Evolutionary conservation across 2,113 vertebrate genomes (phyloP).

Genomic region (Oncorhynchus clarkii): DNA sequence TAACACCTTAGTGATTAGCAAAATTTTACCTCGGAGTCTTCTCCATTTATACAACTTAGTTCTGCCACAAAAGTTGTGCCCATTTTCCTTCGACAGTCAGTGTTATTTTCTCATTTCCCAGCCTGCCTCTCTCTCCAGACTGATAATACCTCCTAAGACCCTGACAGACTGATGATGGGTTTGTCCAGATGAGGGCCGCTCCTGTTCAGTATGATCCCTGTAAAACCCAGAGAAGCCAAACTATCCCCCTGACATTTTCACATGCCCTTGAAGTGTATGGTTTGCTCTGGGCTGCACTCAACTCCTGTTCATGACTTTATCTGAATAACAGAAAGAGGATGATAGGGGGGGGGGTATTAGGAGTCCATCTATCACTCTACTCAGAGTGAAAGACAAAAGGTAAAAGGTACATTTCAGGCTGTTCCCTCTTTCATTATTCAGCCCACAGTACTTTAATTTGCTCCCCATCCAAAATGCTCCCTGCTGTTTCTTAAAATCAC

Average conservation of each 20-base stretch:
- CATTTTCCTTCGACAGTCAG: conserved; percentile 23
- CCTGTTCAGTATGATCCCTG: conserved; percentile 22
- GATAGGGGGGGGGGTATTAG: too few relatives aligned
- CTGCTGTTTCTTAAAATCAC: conserved; percentile 7
- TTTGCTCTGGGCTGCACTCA: background rate
- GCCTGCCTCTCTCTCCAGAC: conserved; percentile 19
- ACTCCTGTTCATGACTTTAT: background rate
- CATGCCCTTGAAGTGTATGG: conserved; percentile 8
- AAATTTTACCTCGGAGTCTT: conserved; percentile 20
- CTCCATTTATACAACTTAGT: conserved; percentile 29
- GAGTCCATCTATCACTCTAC: background rate
- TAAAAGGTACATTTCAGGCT: background rate
- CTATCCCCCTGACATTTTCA: conserved; percentile 15
- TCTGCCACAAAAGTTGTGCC: conserved; percentile 10
- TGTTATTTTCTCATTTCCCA: conserved; percentile 35
- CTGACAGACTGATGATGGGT: conserved; percentile 20
- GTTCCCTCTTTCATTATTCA: background rate
- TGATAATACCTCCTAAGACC: conserved; percentile 40
- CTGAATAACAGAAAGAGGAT: background rate
- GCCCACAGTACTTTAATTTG: background rate
- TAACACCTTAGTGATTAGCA: conserved; percentile 7
- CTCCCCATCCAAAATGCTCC: background rate
- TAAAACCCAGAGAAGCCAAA: background rate
- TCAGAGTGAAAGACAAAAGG: background rate
- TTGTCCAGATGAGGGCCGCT: conserved; percentile 46